phyloP scores from a whole-genome alignment of 2,797 vertebrate genomes.

The Microhierax caerulescens region DNA sequence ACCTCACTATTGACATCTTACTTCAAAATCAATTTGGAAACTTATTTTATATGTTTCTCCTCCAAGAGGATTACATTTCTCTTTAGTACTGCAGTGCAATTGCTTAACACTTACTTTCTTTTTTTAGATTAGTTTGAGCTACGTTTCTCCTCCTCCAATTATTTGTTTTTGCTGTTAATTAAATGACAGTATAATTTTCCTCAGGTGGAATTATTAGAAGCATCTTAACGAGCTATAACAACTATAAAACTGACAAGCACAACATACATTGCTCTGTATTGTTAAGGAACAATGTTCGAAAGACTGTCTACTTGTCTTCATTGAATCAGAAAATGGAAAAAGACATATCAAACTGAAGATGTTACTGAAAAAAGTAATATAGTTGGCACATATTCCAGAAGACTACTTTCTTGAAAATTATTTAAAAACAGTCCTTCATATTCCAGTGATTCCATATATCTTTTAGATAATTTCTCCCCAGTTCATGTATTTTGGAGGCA shows the following conservation, averaged over 20 bases:
- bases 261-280: not conserved
- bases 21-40: not conserved
- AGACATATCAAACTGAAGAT: not conserved
- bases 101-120: not conserved
- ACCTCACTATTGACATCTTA: not conserved
- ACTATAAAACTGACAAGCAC: not conserved
- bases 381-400: not conserved
- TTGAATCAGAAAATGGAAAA: not conserved
- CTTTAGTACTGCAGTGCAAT: not conserved
- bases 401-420: not conserved
- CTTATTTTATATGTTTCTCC: not conserved
- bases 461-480: not conserved
- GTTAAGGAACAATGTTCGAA: not conserved
- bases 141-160: not conserved
- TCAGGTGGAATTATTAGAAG: not conserved
- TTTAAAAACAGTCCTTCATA: not conserved
- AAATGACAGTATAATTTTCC: not conserved
- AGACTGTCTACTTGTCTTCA: not conserved
- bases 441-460: not conserved
- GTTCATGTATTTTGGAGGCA: not conserved
- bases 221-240: not conserved
- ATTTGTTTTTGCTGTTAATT: not conserved
- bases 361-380: not conserved
- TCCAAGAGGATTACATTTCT: not conserved
- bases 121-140: not conserved